Evolutionary conservation across 1,140 invertebrate genomes (phyloP).

Genomic region (Littorina saxatilis): DNA sequence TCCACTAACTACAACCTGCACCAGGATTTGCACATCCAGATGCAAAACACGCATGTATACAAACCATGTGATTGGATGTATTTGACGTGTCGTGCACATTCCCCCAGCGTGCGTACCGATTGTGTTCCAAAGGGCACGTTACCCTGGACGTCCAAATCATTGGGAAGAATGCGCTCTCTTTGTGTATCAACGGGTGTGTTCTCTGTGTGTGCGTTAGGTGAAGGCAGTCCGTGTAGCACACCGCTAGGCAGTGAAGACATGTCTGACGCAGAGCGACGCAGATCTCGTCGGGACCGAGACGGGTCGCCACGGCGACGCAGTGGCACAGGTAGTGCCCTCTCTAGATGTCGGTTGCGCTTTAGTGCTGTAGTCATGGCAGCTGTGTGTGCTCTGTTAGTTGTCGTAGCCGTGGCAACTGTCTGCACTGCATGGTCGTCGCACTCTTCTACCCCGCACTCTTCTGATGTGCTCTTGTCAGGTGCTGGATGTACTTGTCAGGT

Average conservation of each 20-base stretch:
- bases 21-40: too few relatives aligned
- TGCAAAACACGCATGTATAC: too few relatives aligned
- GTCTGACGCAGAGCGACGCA: constrained; percentile 51
- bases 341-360: background rate
- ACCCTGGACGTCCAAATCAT: too few relatives aligned
- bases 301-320: constrained; percentile 55
- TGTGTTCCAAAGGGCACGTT: too few relatives aligned
- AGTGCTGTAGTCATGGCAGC: background rate
- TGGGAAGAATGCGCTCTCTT: background rate
- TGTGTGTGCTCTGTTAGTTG: background rate
- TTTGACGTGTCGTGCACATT: too few relatives aligned
- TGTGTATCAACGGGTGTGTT: background rate
- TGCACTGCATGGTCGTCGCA: constrained; percentile 26
- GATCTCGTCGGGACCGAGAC: constrained; percentile 47
- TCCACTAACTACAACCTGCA: too few relatives aligned
- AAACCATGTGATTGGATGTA: too few relatives aligned
- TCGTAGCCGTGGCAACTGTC: background rate
- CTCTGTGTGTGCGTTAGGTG: constrained; percentile 34
- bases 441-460: background rate
- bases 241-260: constrained; percentile 72
- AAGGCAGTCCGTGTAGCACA: constrained; percentile 86
- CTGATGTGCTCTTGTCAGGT: constrained; percentile 5
- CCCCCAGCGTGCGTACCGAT: too few relatives aligned
- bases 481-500: constrained; percentile 2
- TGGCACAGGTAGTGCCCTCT: constrained; percentile 51